Evolutionary conservation across 2,888 invertebrate species (phyloP).

Genomic region (Vanessa cardui): DNA sequence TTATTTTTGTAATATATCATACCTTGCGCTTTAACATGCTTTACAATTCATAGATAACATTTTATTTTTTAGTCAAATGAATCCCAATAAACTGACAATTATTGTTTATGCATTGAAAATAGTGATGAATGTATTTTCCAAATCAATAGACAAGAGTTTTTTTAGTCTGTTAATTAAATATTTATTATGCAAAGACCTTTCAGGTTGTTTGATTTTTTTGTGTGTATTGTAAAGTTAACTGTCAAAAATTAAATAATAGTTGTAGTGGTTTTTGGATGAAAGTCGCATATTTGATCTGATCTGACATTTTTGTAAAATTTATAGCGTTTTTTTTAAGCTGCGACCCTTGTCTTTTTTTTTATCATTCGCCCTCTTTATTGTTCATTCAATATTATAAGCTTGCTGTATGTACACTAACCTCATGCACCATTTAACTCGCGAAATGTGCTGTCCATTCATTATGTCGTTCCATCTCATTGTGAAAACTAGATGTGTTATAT

Average conservation of each 20-base stretch:
- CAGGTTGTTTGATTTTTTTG: too few relatives aligned
- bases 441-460: constrained; percentile 34
- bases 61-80: background rate
- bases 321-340: background rate
- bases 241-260: too few relatives aligned
- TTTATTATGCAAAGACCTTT: too few relatives aligned
- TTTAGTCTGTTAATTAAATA: too few relatives aligned
- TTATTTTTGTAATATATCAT: constrained; percentile 5
- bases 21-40: background rate
- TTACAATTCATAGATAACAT: background rate
- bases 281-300: too few relatives aligned
- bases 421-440: constrained; percentile 37
- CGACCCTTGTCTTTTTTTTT: background rate
- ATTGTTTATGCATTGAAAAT: background rate
- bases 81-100: background rate
- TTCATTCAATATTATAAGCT: constrained; percentile 15
- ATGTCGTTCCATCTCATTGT: background rate
- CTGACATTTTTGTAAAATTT: too few relatives aligned
- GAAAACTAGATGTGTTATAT: background rate
- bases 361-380: background rate
- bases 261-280: too few relatives aligned
- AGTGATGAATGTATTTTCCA: too few relatives aligned
- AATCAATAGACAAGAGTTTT: too few relatives aligned
- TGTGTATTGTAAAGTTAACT: too few relatives aligned
- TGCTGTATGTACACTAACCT: constrained; percentile 16